Base-by-base conservation (phyloP, 2,113 vertebrate genomes). In the Vulpes ferrilata region DNA sequence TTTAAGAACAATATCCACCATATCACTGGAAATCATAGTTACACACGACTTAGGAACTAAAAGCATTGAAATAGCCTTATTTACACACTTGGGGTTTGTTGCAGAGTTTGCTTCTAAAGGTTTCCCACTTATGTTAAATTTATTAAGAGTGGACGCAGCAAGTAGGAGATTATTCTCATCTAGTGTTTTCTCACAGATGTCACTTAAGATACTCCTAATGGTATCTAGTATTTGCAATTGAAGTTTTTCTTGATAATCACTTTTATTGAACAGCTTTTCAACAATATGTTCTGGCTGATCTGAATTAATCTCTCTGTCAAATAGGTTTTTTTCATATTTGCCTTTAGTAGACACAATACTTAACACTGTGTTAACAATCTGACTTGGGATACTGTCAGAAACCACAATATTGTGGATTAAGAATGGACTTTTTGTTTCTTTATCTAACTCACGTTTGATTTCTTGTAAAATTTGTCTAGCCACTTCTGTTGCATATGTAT, bases 391-490 rank as follows among this genome's bases (percentile, higher is more conserved):
- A 53, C 48, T 87, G 89, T 83, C 67, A 43, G 48, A 94, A 62
- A 23, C 38, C 17, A 71, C 38, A 80, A 84, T 10, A 27, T 38
- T 82, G 51, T 74, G 80, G 55, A 55, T 82, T 76, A 93, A 84
- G 48, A 95, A 60, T 51, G 62, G 32, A 57, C 27, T 88, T 96
- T 83, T 55, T 2, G 35, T 57, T 95, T 93, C 80, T 79, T 94
- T 89, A 74, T 95, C n/a, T 89, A 97, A 83, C 85, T 93, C 64
- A 20, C n/a, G 43, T 93, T 96, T 96, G 69, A 96, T 84, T 83
- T 32, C 85, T 79, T 93, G 85, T 92, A 96, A 96, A 78, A 96
- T 93, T 20, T 90, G 55, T 71, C 64, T 95, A 74, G 88, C 87
- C 59, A 94, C 81, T 94, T 96, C 76, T 82, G 48, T 79, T 60